A percentile compares a stretch with the other conserved stretches of the same genome.
phyloP scores from a whole-genome alignment of 1,140 invertebrate genomes.

The Homalodisca vitripennis region DNA sequence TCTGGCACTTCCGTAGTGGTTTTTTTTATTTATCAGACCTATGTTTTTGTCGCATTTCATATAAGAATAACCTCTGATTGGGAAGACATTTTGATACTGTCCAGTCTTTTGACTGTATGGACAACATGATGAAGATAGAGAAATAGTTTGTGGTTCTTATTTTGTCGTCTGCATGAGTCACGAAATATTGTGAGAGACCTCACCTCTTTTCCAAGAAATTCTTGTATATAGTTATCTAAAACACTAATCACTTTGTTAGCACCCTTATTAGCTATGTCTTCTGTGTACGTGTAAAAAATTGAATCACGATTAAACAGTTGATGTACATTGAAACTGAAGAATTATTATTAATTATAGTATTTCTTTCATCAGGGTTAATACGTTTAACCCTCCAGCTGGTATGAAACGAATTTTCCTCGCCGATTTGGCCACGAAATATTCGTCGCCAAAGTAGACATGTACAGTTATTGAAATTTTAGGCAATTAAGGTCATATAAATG shows the following conservation, averaged over 20 bases:
- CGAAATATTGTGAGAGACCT: conserved; percentile 1
- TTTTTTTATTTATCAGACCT: conserved; percentile 32
- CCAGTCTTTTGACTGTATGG: conserved; percentile 29
- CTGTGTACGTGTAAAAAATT: conserved; percentile 37
- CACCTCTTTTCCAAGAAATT: not conserved
- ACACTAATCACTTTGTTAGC: conserved; percentile 24
- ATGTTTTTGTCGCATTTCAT: conserved; percentile 35
- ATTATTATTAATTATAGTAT: too few species aligned
- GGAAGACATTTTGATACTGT: conserved; percentile 31
- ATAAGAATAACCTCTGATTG: conserved; percentile 35
- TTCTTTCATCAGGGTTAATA: too few species aligned
- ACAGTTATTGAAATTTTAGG: too few species aligned
- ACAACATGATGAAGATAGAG: conserved; percentile 36
- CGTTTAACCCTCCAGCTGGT: too few species aligned
- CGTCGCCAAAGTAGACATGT: too few species aligned
- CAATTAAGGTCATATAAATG: too few species aligned
- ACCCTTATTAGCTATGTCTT: conserved; percentile 33
- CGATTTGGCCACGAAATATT: too few species aligned
- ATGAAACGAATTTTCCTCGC: too few species aligned
- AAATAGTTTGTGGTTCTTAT: conserved; percentile 28
- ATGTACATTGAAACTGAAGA: conserved; percentile 37
- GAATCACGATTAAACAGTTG: conserved; percentile 24
- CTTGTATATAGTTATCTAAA: conserved; percentile 2
- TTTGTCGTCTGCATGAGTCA: conserved; percentile 17
- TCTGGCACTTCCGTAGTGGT: conserved; percentile 28